Base-by-base conservation (phyloP, 2,797 vertebrate species). In the Sebastes glaucus region DNA sequence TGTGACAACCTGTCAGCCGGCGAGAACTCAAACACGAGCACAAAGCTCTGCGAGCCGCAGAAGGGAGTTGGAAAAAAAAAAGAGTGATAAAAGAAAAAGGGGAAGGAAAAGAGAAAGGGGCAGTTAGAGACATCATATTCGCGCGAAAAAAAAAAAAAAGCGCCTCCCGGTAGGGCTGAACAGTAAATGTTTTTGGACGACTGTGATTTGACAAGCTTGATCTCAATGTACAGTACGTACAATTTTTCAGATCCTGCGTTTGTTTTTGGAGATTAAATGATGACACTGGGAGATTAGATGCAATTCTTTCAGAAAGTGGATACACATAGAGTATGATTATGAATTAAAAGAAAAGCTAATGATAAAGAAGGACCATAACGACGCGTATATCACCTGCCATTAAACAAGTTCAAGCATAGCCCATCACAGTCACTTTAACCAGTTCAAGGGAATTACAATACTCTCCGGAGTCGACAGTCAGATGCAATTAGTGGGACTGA, bases 1-100 rank as follows among this genome's bases (percentile, higher is more conserved):
- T 95, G 94, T 96, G 95, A 96, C 96, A 95, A 94, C 93, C 94
- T 96, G 95, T 96, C 95, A 96, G 92, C 89, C 92, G 84, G 91
- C 75, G 92, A 93, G 88, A 91, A 89, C 93, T 96, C 93, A 92
- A 94, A 95, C 92, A 91, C 76, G 88, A 92, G 92, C 91, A 88
- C 90, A 89, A 93, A 90, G 93, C 93, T 93, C 91, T 9, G 71
- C 78, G 89, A 93, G 88, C 85, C 78, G 72, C 92, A 84, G 85
- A 87, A 89, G 92, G 88, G 90, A 93, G 87, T 67, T 33, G 71
- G 18, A 32, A 32, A 56, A 74, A 74, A 82, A 77, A 77, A 81
- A 73, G 79, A 81, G 79, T 75, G 89, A 94, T 91, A 86, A 88
- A 93, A 93, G 88, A 85, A 87, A 42, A 69, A 83, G 80, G 71